Percentiles rank a stretch among this genome's conserved stretches.
Evolutionary conservation across 2,888 invertebrate genomes (phyloP).

Genomic region (Rhamphomyia laevipes): DNA sequence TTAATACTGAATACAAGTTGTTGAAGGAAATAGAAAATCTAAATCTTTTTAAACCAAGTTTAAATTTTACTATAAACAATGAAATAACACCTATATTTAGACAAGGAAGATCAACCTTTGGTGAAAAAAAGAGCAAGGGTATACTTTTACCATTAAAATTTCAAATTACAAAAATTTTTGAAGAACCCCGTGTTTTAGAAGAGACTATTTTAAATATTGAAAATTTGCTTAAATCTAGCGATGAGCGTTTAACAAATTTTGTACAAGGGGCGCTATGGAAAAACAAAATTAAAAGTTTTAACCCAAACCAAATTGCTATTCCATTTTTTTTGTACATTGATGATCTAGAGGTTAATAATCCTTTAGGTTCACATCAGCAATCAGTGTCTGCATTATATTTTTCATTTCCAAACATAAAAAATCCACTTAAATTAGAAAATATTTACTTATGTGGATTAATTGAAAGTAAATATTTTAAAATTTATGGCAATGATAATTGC

Average conservation of each 20-base stretch:
- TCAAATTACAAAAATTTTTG: background rate
- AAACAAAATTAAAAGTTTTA: background rate
- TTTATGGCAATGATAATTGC: background rate
- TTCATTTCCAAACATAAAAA: constrained; percentile 1
- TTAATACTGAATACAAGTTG: background rate
- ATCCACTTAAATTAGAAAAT: background rate
- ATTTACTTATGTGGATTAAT: background rate
- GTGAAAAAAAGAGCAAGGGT: background rate
- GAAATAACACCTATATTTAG: background rate
- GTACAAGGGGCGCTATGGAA: constrained; percentile 3
- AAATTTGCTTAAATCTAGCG: background rate
- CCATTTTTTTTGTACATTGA: background rate
- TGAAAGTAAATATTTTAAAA: background rate
- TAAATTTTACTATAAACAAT: background rate
- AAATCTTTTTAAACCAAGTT: background rate
- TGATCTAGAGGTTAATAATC: background rate
- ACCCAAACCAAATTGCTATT: background rate
- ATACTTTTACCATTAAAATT: constrained; percentile 1
- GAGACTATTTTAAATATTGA: background rate
- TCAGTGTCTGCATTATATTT: constrained; percentile 1
- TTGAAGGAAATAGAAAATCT: background rate
- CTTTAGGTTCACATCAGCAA: background rate
- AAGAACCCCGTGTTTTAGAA: background rate
- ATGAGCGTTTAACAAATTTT: constrained; percentile 2
- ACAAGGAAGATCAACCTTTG: background rate